These are phyloP conservation scores for Encarsia formosa DNA, from an alignment of 2,888 invertebrate genomes.

Conservation along the genomic window DNA sequence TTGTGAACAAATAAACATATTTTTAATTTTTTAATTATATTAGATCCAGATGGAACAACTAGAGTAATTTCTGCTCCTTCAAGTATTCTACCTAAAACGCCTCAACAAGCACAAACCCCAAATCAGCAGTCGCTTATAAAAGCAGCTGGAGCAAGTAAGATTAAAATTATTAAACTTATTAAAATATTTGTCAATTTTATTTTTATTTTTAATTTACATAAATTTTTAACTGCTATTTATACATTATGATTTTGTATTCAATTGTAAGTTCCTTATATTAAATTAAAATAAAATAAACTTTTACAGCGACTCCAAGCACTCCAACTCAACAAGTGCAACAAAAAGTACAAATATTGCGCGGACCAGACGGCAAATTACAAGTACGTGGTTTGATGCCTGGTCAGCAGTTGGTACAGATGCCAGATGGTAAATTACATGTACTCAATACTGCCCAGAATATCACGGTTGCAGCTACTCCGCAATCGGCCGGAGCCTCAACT, in stretches of 20 bases:
- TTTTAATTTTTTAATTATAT: slow-evolving; percentile 3
- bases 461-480: slow-evolving; percentile 29
- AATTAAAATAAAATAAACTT: no score
- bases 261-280: no score
- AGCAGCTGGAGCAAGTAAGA: slow-evolving; percentile 28
- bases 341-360: slow-evolving; percentile 85
- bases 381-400: slow-evolving; percentile 88
- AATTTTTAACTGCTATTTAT: no score
- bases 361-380: slow-evolving; percentile 86
- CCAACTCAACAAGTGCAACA: slow-evolving; percentile 56
- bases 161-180: slow-evolving; percentile 1
- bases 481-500: slow-evolving; percentile 14
- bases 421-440: slow-evolving; percentile 89
- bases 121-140: slow-evolving; percentile 54
- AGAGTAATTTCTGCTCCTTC: slow-evolving; percentile 61
- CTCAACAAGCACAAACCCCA: slow-evolving; percentile 44
- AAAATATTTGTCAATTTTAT: slow-evolving; percentile 3
- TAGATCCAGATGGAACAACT: slow-evolving; percentile 61
- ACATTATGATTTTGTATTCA: no score
- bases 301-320: slow-evolving; percentile 36
- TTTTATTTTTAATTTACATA: slow-evolving; percentile 17
- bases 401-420: slow-evolving; percentile 88
- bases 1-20: background rate
- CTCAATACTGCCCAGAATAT: slow-evolving; percentile 56
- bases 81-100: slow-evolving; percentile 56